These are phyloP conservation scores for Urocitellus parryii DNA, from an alignment of 2,113 vertebrate species.

Conservation along the genomic window DNA sequence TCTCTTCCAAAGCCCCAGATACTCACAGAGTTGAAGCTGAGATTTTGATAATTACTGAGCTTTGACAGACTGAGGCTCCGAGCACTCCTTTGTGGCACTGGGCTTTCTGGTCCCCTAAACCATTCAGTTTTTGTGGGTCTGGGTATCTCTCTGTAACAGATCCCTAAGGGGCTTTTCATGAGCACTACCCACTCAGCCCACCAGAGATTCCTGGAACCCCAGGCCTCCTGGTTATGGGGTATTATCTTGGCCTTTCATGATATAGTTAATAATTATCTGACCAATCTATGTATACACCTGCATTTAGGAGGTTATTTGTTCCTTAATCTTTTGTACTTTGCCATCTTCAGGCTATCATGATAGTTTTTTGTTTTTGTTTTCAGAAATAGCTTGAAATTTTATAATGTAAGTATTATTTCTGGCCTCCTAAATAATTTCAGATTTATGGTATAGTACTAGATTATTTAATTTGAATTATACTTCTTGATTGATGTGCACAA, in stretches of 20 bases:
- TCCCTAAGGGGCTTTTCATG: neutral
- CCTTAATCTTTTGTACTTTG: neutral
- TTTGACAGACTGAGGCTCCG: neutral
- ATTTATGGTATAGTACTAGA: neutral
- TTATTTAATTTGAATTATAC: neutral
- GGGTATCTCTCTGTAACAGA: neutral
- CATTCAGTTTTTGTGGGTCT: neutral
- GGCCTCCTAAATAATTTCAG: neutral
- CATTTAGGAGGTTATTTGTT: neutral
- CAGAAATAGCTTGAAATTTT: neutral
- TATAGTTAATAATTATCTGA: neutral
- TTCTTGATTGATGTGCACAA: neutral
- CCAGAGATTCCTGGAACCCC: neutral
- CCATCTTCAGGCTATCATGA: neutral
- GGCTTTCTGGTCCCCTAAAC: neutral
- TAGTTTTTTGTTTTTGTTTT: neutral
- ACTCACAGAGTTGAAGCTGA: neutral
- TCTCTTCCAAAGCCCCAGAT: neutral
- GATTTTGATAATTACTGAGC: neutral
- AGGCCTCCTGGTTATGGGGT: too few relatives aligned
- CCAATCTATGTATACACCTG: neutral
- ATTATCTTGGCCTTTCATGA: neutral
- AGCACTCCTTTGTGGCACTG: neutral
- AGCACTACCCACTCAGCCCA: neutral
- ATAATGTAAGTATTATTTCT: neutral